Evolutionary conservation across 2,113 vertebrate genomes (phyloP).

Genomic region (Hemibagrus wyckioides): DNA sequence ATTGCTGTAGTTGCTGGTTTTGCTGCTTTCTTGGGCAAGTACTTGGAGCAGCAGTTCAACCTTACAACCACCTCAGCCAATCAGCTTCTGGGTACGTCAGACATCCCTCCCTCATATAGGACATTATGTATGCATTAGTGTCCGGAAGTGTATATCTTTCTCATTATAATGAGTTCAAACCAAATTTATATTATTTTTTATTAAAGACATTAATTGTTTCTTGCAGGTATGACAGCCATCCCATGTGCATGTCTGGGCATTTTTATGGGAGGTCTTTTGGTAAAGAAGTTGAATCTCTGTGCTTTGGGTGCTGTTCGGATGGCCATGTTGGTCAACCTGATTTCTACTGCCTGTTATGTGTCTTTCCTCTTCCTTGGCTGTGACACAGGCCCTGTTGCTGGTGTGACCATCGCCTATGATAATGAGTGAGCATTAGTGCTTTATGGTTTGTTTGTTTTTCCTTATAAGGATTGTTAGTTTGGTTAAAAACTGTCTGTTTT

Average conservation of each 20-base stretch:
- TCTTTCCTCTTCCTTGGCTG: constrained; percentile 98
- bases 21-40: constrained; percentile 93
- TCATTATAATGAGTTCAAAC: not conserved
- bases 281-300: constrained; percentile 95
- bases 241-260: constrained; percentile 96
- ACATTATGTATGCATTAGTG: not conserved
- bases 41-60: constrained; percentile 98
- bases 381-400: constrained; percentile 92
- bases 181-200: not conserved
- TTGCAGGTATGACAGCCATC: constrained; percentile 94
- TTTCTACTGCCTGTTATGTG: constrained; percentile 94
- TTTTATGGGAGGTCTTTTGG: constrained; percentile 93
- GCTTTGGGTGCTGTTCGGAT: constrained; percentile 94
- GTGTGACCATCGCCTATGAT: constrained; percentile 88
- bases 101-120: not conserved
- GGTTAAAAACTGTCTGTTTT: too few species aligned
- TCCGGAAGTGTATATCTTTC: not conserved
- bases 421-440: constrained; percentile 81
- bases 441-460: constrained; percentile 18
- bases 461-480: not conserved
- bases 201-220: not conserved
- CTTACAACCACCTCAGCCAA: constrained; percentile 96
- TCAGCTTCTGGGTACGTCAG: constrained; percentile 88
- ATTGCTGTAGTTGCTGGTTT: constrained; percentile 96
- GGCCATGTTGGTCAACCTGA: constrained; percentile 97